phyloP scores from a whole-genome alignment of 1,140 invertebrate species.

The Ceratosolen solmsi region DNA sequence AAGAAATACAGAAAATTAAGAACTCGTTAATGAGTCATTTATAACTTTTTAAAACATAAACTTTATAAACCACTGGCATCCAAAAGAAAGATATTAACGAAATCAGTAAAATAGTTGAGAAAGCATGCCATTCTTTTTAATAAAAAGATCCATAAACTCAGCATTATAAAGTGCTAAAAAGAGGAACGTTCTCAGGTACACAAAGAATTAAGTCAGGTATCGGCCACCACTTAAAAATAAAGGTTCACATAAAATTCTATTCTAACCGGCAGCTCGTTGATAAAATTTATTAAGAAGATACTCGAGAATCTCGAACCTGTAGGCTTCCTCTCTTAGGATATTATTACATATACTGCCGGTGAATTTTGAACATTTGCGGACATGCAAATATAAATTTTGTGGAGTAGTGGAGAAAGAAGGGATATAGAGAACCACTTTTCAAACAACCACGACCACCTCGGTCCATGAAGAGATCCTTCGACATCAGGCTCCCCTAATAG shows the following conservation, averaged over 20 bases:
- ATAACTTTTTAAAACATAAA: slow-evolving; percentile 44
- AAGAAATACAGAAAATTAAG: slow-evolving; percentile 30
- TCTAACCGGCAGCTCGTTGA: slow-evolving; percentile 53
- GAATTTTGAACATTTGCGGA: slow-evolving; percentile 17
- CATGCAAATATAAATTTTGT: background rate
- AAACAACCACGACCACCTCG: slow-evolving; percentile 52
- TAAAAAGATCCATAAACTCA: slow-evolving; percentile 60
- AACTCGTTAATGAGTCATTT: slow-evolving; percentile 50
- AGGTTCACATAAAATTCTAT: slow-evolving; percentile 57
- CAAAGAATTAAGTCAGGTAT: background rate
- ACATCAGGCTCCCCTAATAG: slow-evolving; percentile 58
- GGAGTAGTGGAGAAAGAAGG: background rate
- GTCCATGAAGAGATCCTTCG: slow-evolving; percentile 17
- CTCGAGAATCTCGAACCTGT: slow-evolving; percentile 16
- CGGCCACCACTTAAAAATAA: slow-evolving; percentile 41
- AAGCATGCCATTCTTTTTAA: slow-evolving; percentile 59
- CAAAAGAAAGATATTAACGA: background rate
- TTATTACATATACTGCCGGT: slow-evolving; percentile 50
- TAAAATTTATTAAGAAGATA: slow-evolving; percentile 56
- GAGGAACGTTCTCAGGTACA: slow-evolving; percentile 27
- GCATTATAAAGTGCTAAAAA: slow-evolving; percentile 57
- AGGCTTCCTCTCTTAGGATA: slow-evolving; percentile 31
- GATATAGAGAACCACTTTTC: background rate
- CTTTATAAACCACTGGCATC: slow-evolving; percentile 36
- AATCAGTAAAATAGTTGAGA: slow-evolving; percentile 48